phyloP scores from a whole-genome alignment of 2,888 invertebrate species.

The Orchestes rusci region DNA sequence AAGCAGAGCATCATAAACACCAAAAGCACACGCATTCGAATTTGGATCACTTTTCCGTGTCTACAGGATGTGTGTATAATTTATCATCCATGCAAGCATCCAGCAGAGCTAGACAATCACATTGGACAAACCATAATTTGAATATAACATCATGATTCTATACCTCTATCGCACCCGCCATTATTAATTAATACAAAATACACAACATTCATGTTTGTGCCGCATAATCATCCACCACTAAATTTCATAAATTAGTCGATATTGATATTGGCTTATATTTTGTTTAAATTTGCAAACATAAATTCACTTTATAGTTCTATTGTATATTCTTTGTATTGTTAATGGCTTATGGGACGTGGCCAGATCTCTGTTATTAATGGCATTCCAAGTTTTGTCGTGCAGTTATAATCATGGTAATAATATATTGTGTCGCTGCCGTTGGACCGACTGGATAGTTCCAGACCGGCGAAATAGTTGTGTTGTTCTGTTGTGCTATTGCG shows the following conservation, averaged over 20 bases:
- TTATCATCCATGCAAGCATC: too few relatives aligned
- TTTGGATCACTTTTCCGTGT: too few relatives aligned
- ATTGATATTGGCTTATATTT: constrained; percentile 43
- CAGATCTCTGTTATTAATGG: constrained; percentile 27
- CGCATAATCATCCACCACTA: constrained; percentile 41
- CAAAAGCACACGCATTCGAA: too few relatives aligned
- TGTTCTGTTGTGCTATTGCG: too few relatives aligned
- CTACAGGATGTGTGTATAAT: too few relatives aligned
- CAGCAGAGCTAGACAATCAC: too few relatives aligned
- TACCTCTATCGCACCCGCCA: neutral
- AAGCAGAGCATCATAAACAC: too few relatives aligned
- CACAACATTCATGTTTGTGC: constrained; percentile 41
- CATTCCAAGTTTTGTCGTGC: constrained; percentile 25
- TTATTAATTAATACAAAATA: constrained; percentile 43
- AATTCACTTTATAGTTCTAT: constrained; percentile 36
- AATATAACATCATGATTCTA: too few relatives aligned
- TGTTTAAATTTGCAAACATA: constrained; percentile 41
- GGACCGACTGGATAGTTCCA: too few relatives aligned
- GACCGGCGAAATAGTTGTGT: too few relatives aligned
- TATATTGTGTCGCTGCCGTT: too few relatives aligned
- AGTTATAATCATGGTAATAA: constrained; percentile 14
- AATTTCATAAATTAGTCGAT: constrained; percentile 44
- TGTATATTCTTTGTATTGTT: constrained; percentile 33
- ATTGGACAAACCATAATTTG: too few relatives aligned
- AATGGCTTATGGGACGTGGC: constrained; percentile 26